Evolutionary conservation across 2,113 vertebrate species (phyloP), one percentile per base, ranked within the genome.

Genomic region (Glaucomys volans): DNA sequence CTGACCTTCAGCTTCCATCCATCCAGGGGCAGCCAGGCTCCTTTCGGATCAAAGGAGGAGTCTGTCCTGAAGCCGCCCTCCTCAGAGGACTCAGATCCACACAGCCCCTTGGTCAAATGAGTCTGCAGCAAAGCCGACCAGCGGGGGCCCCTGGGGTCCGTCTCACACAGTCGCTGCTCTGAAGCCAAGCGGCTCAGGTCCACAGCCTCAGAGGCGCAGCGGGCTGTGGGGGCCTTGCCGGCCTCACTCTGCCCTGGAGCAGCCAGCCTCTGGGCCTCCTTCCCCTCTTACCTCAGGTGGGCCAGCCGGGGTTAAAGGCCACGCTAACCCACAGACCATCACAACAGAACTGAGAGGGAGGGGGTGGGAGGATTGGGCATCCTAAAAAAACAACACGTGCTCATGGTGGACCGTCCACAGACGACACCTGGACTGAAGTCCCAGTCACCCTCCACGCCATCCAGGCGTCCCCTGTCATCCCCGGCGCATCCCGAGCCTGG

Each of bases 381-480:
- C 30, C 20, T 59, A 7, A 4, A 75, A 17, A 12, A n/a, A 28
- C 30, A 52, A 28, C 4, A 18, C 26, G 2, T 1, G 4, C 16
- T 35, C 9, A 6, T 1, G 22, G 72, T 8, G 9, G 89, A 54
- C 66, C 47, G 72, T 4, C 16, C 10, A 64, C 1, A 26, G 30
- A 9, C 12, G 50, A 50, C 6, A 30, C 37, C 5, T 30, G 52
- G 32, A 35, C n/a, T 20, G 30, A 93, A 75, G 64, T 28, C n/a
- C 24, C 85, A 86, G 42, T 42, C 30, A 11, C n/a, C 5, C 0
- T 10, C 3, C 32, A 18, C 1, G 6, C 26, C 28, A n/a, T 42
- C 20, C 37, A 2, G 1, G 6, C 16, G 32, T 42, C 71, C 35
- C 12, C 16, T 8, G 37, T 30, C 13, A 0, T 2, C 28, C 22